Base-by-base conservation (phyloP, 2,797 vertebrate genomes). In the Melanotaenia trifasciata region DNA sequence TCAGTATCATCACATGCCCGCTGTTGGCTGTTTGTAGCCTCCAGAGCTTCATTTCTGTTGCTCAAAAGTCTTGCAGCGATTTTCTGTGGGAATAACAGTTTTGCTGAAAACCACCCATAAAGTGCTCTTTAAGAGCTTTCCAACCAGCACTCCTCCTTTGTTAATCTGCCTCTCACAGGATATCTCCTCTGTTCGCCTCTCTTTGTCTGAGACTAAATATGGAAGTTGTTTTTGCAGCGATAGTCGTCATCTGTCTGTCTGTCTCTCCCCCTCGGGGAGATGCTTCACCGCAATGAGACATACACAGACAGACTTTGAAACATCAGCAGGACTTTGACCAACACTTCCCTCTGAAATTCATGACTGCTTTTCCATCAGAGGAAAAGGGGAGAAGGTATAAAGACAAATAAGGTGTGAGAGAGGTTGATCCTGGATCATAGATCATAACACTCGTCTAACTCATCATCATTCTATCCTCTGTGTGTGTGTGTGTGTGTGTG, bases 181-280 rank as follows among this genome's bases (percentile, higher is more conserved):
- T 53, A 36, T 58, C 64, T 69, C 43, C 64, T 58, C 58, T 6
- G 50, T 58, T 24, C 58, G 30, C 70, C 71, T 60, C 66, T 78
- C 72, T 75, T 83, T 75, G 74, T 86, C 74, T 3, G 50, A 77
- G 85, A 81, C 94, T 94, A 94, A 94, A 94, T 94, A 94, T 92
- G 92, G 93, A 89, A 86, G 85, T 86, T 76, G 81, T 76, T 82
- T 88, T 65, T 80, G 83, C 79, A 82, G 87, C 77, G 78, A 26
- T 18, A 47, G 65, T 85, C 70, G 56, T 78, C 83, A 45, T 72
- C 76, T 3, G 51, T 33, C 65, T 72, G 36, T 22, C 47, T 67
- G 58, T 71, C 78, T 76, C 60, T 62, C 40, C 84, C 85, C 85
- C 86, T 70, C 24, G 22, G 89, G 86, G 86, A 81, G 70, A 64